Evolutionary conservation across 2,888 invertebrate genomes (phyloP).

Genomic region (Quadriops clusia): DNA sequence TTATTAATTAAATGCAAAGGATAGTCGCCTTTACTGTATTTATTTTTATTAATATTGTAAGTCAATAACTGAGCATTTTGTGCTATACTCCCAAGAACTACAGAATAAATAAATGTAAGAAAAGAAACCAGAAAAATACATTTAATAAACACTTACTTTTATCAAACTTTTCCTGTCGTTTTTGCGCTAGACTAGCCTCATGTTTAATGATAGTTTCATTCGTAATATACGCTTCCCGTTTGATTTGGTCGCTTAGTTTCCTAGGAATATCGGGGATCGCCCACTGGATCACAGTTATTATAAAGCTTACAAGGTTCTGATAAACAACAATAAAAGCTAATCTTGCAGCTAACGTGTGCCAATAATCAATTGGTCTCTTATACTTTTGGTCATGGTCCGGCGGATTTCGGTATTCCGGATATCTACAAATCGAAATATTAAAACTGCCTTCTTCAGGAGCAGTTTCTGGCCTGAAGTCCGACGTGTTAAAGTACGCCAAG

Average conservation of each 20-base stretch:
- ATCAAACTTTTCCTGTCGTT: conserved; percentile 18
- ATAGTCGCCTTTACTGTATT: too few relatives aligned
- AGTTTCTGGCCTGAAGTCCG: conserved; percentile 42
- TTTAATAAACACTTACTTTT: conserved; percentile 11
- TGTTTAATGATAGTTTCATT: conserved; percentile 63
- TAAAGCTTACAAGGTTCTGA: conserved; percentile 64
- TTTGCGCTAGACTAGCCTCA: conserved; percentile 48
- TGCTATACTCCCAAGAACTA: too few relatives aligned
- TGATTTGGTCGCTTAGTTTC: conserved; percentile 56
- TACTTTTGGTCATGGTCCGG: conserved; percentile 41
- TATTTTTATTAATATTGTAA: too few relatives aligned
- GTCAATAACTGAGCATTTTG: too few relatives aligned
- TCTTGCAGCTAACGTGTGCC: conserved; percentile 61
- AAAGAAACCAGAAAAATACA: background rate
- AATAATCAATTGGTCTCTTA: conserved; percentile 54
- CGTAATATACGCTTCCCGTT: conserved; percentile 57
- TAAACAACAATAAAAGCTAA: conserved; percentile 66
- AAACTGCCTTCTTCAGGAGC: conserved; percentile 25
- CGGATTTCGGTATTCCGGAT: conserved; percentile 57
- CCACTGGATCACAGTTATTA: conserved; percentile 63
- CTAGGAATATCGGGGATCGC: conserved; percentile 65
- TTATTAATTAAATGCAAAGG: too few relatives aligned
- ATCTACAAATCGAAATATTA: conserved; percentile 42
- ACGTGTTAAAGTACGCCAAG: conserved; percentile 52
- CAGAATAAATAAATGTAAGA: too few relatives aligned